These are phyloP conservation scores for Ranitomeya imitator DNA, from an alignment of 2,113 vertebrate genomes.

Conservation along the genomic window DNA sequence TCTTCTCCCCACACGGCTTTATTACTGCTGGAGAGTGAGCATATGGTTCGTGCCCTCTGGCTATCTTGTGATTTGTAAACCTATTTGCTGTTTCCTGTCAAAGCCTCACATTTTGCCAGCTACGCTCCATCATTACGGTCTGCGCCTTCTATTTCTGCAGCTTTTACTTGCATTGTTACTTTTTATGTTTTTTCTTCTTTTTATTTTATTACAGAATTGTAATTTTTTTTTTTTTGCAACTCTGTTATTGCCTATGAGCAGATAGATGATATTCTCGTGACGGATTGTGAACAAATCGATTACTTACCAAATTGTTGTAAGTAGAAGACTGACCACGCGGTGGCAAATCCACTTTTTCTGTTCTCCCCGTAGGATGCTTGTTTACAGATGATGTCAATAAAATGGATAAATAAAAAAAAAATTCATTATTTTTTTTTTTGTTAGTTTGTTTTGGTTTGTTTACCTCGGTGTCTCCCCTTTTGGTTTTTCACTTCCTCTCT, in stretches of 20 bases:
- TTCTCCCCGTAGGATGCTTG: not conserved
- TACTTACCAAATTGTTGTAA: too few relatives aligned
- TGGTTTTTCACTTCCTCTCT: constrained; percentile 18
- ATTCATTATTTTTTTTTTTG: not conserved
- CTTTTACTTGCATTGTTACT: not conserved
- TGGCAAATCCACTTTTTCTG: not conserved
- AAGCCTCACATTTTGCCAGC: not conserved
- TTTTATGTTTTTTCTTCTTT: not conserved
- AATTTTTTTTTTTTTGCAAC: not conserved
- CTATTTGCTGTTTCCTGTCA: constrained; percentile 37
- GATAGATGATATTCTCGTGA: too few relatives aligned
- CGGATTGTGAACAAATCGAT: too few relatives aligned
- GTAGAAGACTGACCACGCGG: too few relatives aligned
- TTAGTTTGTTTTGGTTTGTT: not conserved
- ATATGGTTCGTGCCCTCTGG: constrained; percentile 19
- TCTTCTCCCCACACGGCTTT: not conserved
- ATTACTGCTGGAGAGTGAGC: not conserved
- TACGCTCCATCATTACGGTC: not conserved
- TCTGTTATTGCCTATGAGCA: too few relatives aligned
- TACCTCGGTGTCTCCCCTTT: not conserved
- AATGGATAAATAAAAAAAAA: not conserved
- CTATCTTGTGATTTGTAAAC: constrained; percentile 33
- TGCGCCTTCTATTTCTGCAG: not conserved
- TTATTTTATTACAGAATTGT: not conserved
- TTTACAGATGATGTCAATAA: not conserved